Evolutionary conservation across 1,140 invertebrate genomes (phyloP), one percentile per base, ranked within the genome.

Genomic region (Bombus superbus): DNA sequence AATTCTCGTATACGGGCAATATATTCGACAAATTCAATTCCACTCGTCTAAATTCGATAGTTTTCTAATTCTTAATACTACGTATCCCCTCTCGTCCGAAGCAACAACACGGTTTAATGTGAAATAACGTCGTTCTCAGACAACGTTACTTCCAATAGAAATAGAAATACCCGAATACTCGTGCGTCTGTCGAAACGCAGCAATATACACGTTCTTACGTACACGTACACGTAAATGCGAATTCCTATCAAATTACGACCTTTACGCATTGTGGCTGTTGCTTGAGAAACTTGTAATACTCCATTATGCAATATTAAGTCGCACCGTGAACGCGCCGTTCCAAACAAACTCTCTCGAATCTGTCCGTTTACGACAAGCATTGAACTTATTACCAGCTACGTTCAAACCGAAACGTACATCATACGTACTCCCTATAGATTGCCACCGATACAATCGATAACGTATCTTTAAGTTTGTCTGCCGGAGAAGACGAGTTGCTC

Each of bases 201-300:
- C 47, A 8, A 53, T 53, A 25, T 28, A 71, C 3, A 40, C 25
- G 15, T 42, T 44, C 28, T 42, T 42, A n/a, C 28, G 13, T 32
- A 9, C n/a, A 32, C 47, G 42, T 10, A 47, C 5, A 53, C 18
- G 22, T 53, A 53, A 53, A 53, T 53, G 15, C 0, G n/a, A 15
- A 47, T 74, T 74, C 72, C n/a, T 32, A 77, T 62, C 75, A 40
- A 77, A 77, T 77, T 42, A 40, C 38, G 57, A 77, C 35, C 38
- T 77, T 38, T 40, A 62, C 38, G 22, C 11, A 32, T 25, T 15
- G 53, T 42, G n/a, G 40, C 13, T n/a, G 53, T 59, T 62, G 8
- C 38, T 64, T 10, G n/a, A 64, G 57, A 18, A 77, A 28, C 38
- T 32, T n/a, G 28, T 32, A 78, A 78, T 42, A 13, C 25, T 22